These are phyloP conservation scores for Neodiprion pinetum DNA, from an alignment of 1,140 invertebrate genomes.

Conservation along the genomic window DNA sequence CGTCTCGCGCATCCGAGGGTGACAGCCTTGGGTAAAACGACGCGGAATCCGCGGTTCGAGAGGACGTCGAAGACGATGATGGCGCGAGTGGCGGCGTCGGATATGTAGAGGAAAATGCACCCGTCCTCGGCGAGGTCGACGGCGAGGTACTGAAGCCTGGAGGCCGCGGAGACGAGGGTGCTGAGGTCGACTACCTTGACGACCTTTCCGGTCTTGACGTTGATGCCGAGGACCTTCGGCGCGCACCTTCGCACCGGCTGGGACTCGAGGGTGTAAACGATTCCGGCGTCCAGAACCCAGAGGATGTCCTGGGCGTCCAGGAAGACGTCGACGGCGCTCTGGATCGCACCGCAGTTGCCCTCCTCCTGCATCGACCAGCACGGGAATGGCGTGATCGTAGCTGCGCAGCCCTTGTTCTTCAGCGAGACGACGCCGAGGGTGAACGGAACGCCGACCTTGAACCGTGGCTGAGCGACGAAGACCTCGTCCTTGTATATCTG, in stretches of 20 bases:
- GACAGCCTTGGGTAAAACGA: slow-evolving; percentile 64
- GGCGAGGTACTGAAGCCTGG: slow-evolving; percentile 70
- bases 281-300: slow-evolving; percentile 73
- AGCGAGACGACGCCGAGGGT: slow-evolving; percentile 67
- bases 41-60: slow-evolving; percentile 60
- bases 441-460: slow-evolving; percentile 66
- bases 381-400: slow-evolving; percentile 66
- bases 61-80: slow-evolving; percentile 68
- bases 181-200: slow-evolving; percentile 68
- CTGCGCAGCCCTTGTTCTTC: slow-evolving; percentile 55
- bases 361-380: slow-evolving; percentile 70
- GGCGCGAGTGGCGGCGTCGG: slow-evolving; percentile 65
- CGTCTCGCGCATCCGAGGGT: slow-evolving; percentile 42
- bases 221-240: slow-evolving; percentile 73
- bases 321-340: slow-evolving; percentile 68
- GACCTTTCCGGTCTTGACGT: slow-evolving; percentile 66
- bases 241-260: slow-evolving; percentile 68
- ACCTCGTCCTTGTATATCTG: slow-evolving; percentile 67
- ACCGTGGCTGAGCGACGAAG: slow-evolving; percentile 67
- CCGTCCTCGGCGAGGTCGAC: slow-evolving; percentile 64
- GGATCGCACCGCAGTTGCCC: slow-evolving; percentile 67
- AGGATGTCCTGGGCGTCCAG: slow-evolving; percentile 68
- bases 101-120: slow-evolving; percentile 57
- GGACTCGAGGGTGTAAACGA: slow-evolving; percentile 68
- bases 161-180: slow-evolving; percentile 59